These are phyloP conservation scores for Lacanobia wlatinum DNA, from an alignment of 2,888 invertebrate genomes.

Conservation along the genomic window DNA sequence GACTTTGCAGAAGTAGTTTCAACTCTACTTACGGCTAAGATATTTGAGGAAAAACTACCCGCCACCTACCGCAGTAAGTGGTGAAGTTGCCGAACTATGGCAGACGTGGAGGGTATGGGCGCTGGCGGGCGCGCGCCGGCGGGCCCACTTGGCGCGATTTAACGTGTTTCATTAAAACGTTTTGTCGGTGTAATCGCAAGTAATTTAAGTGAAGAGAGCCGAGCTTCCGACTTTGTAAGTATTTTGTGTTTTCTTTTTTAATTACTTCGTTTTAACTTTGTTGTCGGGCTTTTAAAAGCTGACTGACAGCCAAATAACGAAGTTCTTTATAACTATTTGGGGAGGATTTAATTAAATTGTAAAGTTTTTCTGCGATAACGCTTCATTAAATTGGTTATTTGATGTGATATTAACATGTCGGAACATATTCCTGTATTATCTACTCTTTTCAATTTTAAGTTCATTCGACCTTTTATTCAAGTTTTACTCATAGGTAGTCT, in stretches of 20 bases:
- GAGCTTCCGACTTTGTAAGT: conserved; percentile 90
- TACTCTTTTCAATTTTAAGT: not conserved
- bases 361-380: conserved; percentile 81
- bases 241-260: conserved; percentile 91
- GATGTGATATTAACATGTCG: conserved; percentile 51
- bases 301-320: conserved; percentile 90
- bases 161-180: conserved; percentile 90
- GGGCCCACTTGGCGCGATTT: conserved; percentile 88
- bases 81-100: conserved; percentile 87
- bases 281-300: conserved; percentile 89
- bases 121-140: conserved; percentile 71
- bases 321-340: conserved; percentile 89
- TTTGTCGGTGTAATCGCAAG: conserved; percentile 91
- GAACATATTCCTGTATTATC: not conserved
- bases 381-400: conserved; percentile 77
- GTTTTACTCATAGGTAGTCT: not conserved
- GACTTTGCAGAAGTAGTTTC: conserved; percentile 89
- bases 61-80: conserved; percentile 87
- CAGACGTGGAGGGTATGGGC: conserved; percentile 71
- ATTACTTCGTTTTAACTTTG: conserved; percentile 91
- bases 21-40: conserved; percentile 90
- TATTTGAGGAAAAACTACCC: conserved; percentile 90
- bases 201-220: conserved; percentile 91
- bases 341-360: conserved; percentile 87
- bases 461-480: not conserved